Base-by-base conservation (phyloP, 2,113 vertebrate genomes). In the Chaenogobius annularis region DNA sequence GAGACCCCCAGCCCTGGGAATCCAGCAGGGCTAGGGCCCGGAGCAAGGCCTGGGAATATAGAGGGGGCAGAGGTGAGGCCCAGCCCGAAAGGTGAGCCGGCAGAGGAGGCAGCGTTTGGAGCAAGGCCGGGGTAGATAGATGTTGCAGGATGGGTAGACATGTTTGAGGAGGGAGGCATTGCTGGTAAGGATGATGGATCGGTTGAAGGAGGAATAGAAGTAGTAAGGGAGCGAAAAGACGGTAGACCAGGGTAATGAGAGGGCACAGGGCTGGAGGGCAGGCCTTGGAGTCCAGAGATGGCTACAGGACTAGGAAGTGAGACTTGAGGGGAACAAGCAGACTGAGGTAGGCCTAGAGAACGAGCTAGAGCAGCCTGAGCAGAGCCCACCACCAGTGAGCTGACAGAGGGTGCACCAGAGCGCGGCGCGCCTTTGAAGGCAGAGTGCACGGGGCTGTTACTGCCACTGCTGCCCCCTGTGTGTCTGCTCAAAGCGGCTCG, bases 371-470 rank as follows among this genome's bases (percentile, higher is more conserved):
- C 93, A 0, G 95, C 85, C 0, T 91, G 89, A 1, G 90, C 88
- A 0, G 92, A 85, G 26, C 90, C 90, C 69, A 94, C 89, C 23
- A 95, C 93, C 56, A 95, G 75, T 10, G 94, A 86, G 89, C 94
- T 90, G 5, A 94, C 91, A 44, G 94, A 92, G 2, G 96, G 94
- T 1, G 93, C 94, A 12, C 87, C 81, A 0, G 95, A 92, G 56
- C 95, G 95, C 23, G 95, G 91, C 0, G 96, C 94, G 64, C 96
- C 96, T 84, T 96, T 98, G 87, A 99, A 98, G 67, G 95, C 96
- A 0, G 97, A 98, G 20, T 93, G 95, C 2, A 96, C 94, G 0
- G 97, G 97, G 78, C 97, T 99, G 81, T 89, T 70, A 87, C 90
- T 89, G 82, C 91, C 80, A 78, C 90, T 88, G 92, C 77, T 72